Conservation (phyloP, 2,797 vertebrate species). For the Phalloptychus januarius region DNA sequence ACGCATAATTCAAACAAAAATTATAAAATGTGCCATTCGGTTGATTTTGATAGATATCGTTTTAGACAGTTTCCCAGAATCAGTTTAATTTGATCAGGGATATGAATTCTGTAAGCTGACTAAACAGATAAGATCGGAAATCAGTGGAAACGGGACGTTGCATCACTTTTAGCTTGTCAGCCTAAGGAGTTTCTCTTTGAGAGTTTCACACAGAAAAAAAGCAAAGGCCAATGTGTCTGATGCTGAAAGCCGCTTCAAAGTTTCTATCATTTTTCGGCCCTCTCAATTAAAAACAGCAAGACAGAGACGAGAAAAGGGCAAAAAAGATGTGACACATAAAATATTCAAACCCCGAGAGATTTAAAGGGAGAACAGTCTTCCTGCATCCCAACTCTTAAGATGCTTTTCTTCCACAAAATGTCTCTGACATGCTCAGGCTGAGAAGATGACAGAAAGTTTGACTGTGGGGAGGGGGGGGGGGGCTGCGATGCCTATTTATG, state of each 20-base stretch:
- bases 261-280: constrained; percentile 1
- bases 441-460: constrained; percentile 19
- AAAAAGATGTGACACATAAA: constrained; percentile 48
- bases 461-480: not conserved
- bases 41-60: not conserved
- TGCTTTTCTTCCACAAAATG: constrained; percentile 37
- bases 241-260: constrained; percentile 37
- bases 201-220: constrained; percentile 12
- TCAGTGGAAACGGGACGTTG: not conserved
- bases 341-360: constrained; percentile 48
- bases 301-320: constrained; percentile 21
- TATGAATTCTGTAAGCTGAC: not conserved
- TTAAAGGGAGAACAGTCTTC: constrained; percentile 30
- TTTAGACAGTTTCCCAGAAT: not conserved
- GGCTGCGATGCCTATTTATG: not conserved
- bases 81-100: not conserved
- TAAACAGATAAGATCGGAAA: not conserved
- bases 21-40: not conserved
- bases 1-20: not conserved
- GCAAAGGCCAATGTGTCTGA: constrained; percentile 10
- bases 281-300: constrained; percentile 22
- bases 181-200: constrained; percentile 18
- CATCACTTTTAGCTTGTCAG: not conserved
- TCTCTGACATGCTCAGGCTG: constrained; percentile 21
- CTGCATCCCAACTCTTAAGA: constrained; percentile 37